Percentiles rank a stretch among this genome's conserved stretches.
These are phyloP conservation scores for Threskiornis aethiopicus DNA, from an alignment of 2,797 vertebrate genomes.

Conservation along the genomic window DNA sequence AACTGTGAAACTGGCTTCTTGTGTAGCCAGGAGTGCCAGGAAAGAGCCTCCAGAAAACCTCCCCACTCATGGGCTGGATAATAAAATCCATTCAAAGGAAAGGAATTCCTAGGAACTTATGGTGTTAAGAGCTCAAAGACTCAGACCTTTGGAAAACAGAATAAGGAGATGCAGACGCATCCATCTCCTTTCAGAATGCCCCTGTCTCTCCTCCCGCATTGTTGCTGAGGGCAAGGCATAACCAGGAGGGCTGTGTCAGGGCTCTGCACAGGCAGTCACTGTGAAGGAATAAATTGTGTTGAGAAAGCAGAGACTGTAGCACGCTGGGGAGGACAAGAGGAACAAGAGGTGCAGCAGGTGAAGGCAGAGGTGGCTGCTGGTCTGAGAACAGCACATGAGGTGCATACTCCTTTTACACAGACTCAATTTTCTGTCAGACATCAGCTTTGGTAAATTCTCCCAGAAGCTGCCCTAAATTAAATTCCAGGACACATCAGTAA, in stretches of 20 bases:
- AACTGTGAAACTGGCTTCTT: neutral
- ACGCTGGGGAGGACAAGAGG: neutral
- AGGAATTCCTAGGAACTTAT: neutral
- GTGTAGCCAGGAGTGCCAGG: neutral
- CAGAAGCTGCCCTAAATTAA: constrained; percentile 2
- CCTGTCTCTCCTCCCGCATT: neutral
- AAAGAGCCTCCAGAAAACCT: neutral
- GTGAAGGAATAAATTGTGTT: neutral
- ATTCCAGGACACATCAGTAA: constrained; percentile 60
- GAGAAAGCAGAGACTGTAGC: neutral
- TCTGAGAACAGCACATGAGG: neutral
- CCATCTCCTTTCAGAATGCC: neutral
- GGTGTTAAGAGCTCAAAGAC: neutral
- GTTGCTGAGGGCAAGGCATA: neutral
- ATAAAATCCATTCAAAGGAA: constrained; percentile 2
- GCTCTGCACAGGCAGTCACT: neutral
- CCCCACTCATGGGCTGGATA: neutral
- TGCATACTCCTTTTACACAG: neutral
- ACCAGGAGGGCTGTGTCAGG: neutral
- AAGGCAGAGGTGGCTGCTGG: neutral
- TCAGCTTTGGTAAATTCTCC: neutral
- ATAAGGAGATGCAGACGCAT: neutral
- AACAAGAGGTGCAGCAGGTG: neutral
- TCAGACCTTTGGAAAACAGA: neutral
- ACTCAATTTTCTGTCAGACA: neutral